Conservation (phyloP, 2,888 invertebrate genomes). For the Melangyna quadrimaculata region DNA sequence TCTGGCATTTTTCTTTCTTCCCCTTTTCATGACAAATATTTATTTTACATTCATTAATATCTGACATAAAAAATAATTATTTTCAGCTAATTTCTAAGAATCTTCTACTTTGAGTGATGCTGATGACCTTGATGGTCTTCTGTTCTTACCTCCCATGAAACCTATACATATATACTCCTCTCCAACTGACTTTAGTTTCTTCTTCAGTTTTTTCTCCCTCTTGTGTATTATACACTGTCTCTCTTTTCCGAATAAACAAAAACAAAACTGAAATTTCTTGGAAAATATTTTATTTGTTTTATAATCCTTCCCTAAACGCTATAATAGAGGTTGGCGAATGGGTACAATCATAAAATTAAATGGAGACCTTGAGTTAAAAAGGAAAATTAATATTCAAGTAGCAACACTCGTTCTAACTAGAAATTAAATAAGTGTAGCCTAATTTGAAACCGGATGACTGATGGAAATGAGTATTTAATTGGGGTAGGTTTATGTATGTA, state of each 20-base stretch:
- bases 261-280: not conserved
- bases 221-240: not conserved
- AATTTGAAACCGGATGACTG: conserved; percentile 9
- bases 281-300: conserved; percentile 19
- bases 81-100: conserved; percentile 31
- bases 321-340: conserved; percentile 7
- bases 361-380: conserved; percentile 48
- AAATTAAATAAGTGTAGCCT: conserved; percentile 54
- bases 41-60: conserved; percentile 54
- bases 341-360: conserved; percentile 53
- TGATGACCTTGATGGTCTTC: conserved; percentile 36
- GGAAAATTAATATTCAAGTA: conserved; percentile 52
- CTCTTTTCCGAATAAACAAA: not conserved
- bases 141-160: not conserved
- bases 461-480: conserved; percentile 12
- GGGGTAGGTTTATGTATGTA: not conserved
- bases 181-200: not conserved
- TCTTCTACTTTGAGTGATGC: conserved; percentile 1
- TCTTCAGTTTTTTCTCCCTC: not conserved
- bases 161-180: not conserved
- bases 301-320: conserved; percentile 10
- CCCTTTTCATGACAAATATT: conserved; percentile 47
- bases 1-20: not conserved
- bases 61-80: conserved; percentile 54
- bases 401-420: conserved; percentile 57